Conservation (phyloP, 2,113 vertebrate species). For the Holacanthus passer region DNA sequence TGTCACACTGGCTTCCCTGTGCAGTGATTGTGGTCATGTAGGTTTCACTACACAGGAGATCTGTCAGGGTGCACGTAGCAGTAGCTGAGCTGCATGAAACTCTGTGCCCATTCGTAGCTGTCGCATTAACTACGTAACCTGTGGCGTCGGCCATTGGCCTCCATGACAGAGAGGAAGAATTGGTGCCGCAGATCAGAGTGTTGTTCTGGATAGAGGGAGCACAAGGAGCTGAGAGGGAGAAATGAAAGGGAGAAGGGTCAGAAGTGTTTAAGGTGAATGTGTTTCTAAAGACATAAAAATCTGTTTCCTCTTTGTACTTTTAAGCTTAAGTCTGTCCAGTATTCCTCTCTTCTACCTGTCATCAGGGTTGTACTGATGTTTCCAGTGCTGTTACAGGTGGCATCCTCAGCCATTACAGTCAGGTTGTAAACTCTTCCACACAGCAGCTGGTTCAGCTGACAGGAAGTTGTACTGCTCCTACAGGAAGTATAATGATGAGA, state of each 20-base stretch:
- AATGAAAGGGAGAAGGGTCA: not conserved
- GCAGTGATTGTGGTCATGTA: constrained; percentile 70
- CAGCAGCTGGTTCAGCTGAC: constrained; percentile 72
- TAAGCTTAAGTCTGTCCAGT: not conserved
- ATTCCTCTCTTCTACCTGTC: constrained; percentile 67
- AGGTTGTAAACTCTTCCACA: constrained; percentile 80
- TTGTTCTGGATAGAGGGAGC: constrained; percentile 59
- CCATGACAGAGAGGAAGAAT: constrained; percentile 72
- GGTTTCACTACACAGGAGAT: constrained; percentile 72
- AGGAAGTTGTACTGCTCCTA: constrained; percentile 65
- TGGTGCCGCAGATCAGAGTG: constrained; percentile 66
- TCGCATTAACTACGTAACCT: constrained; percentile 66
- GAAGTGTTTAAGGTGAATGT: not conserved
- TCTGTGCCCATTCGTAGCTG: constrained; percentile 38
- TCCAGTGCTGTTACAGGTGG: constrained; percentile 75
- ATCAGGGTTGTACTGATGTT: constrained; percentile 24
- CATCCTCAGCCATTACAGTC: constrained; percentile 74
- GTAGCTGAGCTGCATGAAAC: constrained; percentile 60
- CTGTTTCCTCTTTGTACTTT: not conserved
- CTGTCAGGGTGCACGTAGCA: constrained; percentile 58
- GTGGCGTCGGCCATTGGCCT: constrained; percentile 41
- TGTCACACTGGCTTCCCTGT: constrained; percentile 64
- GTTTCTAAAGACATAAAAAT: not conserved
- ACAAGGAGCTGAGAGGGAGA: constrained; percentile 66
- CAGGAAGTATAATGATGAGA: constrained; percentile 68